Base-by-base conservation (phyloP, 2,888 invertebrate genomes). In the Monopis laevigella region DNA sequence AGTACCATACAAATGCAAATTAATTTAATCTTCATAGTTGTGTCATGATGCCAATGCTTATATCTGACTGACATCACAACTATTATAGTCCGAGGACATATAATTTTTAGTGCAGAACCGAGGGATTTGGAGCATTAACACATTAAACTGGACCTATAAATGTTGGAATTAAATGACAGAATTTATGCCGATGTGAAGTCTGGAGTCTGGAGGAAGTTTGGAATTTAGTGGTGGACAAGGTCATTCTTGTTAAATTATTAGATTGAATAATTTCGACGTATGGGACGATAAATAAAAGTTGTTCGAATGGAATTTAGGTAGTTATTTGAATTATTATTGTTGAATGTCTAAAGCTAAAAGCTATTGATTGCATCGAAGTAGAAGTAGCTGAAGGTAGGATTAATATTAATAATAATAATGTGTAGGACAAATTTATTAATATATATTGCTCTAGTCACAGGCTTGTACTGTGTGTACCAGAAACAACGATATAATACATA, bases 21-120 rank as follows among this genome's bases (percentile, higher is more conserved):
- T 32, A 13, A 32, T 32, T 17, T 32, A 28, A 32, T 32, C 32
- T 32, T 32, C 17, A 30, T 30, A 32, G n/a, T 14, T 13, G 10
- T 13, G 17, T 4, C 32, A 32, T 32, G 32, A 14, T 32, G 32
- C 32, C 30, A 11, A 32, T 16, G n/a, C n/a, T n/a, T n/a, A n/a
- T n/a, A n/a, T n/a, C n/a, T n/a, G n/a, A n/a, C 32, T 32, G 32
- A 32, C 32, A 32, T 32, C 32, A 32, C 14, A 14, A 3, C 3
- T 32, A 13, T 17, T 32, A 17, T 17, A 17, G 32, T 16, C 14
- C 32, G 17, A 32, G 32, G 32, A 16, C 32, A 32, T 7, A n/a
- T n/a, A n/a, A 17, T 32, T 30, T 29, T 32, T 32, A 32, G 3
- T 32, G 32, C 32, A 32, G 16, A 13, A 17, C 14, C n/a, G 14